A percentile compares a stretch with the other conserved stretches of the same genome.
Conservation (phyloP, 2,113 vertebrate genomes). For the Machaerirhynchus nigripectus region DNA sequence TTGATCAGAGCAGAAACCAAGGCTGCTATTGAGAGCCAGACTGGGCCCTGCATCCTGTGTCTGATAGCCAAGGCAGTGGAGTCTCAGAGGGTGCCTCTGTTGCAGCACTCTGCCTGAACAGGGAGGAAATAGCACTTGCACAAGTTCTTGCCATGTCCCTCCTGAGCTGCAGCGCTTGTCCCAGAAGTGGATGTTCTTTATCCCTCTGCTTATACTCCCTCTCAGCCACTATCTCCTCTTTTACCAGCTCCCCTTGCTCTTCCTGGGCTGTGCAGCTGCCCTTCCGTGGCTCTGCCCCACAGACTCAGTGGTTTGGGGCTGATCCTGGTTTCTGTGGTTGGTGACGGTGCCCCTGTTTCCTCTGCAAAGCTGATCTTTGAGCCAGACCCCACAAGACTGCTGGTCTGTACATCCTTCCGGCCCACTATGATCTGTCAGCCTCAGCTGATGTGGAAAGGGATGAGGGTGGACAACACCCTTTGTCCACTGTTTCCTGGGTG, state of each 20-base stretch:
- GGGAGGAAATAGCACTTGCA: neutral
- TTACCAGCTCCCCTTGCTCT: neutral
- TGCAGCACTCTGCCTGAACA: fast-evolving
- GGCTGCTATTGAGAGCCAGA: fast-evolving
- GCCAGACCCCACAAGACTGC: neutral
- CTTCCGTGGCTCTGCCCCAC: neutral
- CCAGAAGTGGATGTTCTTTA: neutral
- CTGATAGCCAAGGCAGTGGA: neutral
- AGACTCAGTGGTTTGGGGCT: neutral
- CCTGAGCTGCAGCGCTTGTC: neutral
- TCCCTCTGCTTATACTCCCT: neutral
- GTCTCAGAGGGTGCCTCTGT: neutral
- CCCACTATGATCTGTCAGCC: neutral
- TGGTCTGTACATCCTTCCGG: slow-evolving; percentile 6
- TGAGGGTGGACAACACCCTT: neutral
- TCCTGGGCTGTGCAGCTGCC: neutral
- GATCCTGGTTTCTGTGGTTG: neutral
- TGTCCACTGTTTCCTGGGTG: fast-evolving
- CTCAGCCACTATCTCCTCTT: neutral
- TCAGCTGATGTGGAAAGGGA: neutral
- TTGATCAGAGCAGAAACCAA: neutral
- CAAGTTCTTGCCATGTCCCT: neutral
- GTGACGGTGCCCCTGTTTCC: neutral
- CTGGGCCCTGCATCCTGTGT: neutral
- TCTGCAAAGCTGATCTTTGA: neutral